A percentile compares a stretch with the other conserved stretches of the same genome.
These are phyloP conservation scores for Dendrolimus kikuchii DNA, from an alignment of 1,140 invertebrate genomes.

Conservation along the genomic window DNA sequence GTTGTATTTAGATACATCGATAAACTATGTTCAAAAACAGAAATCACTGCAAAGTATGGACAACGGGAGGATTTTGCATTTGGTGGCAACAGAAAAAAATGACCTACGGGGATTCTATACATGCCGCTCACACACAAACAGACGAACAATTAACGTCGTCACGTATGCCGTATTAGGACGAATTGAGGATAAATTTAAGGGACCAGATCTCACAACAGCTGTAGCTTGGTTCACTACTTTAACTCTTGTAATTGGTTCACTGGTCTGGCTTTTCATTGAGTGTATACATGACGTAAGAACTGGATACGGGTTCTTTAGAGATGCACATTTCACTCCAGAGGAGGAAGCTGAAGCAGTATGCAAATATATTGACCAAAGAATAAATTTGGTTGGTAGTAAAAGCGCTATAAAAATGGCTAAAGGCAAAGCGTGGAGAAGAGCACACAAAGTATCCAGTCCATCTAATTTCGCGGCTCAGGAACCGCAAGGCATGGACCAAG, in stretches of 20 bases:
- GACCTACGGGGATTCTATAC: conserved; percentile 51
- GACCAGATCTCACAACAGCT: conserved; percentile 36
- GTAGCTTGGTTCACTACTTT: conserved; percentile 44
- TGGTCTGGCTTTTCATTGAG: conserved; percentile 45
- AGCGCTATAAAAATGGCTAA: conserved; percentile 36
- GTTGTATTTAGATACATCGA: conserved; percentile 41
- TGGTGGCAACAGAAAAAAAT: conserved; percentile 34
- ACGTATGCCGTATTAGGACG: conserved; percentile 53
- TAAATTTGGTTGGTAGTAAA: conserved; percentile 26
- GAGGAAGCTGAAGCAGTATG: conserved; percentile 47
- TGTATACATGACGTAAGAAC: conserved; percentile 44
- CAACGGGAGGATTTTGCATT: conserved; percentile 40
- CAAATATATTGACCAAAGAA: conserved; percentile 42
- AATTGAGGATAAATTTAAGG: conserved; percentile 27
- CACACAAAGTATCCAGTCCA: conserved; percentile 22
- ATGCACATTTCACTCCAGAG: conserved; percentile 40
- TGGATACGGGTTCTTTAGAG: conserved; percentile 57
- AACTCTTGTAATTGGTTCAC: conserved; percentile 37
- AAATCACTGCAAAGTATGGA: conserved; percentile 33
- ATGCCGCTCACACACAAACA: conserved; percentile 38
- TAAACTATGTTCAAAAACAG: conserved; percentile 17
- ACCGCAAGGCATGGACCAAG: conserved; percentile 35
- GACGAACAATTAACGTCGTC: conserved; percentile 38
- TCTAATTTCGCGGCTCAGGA: conserved; percentile 39
- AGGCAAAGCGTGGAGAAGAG: conserved; percentile 35